These are phyloP conservation scores for Amphipoea lucens DNA, from an alignment of 2,888 invertebrate species.

Conservation along the genomic window DNA sequence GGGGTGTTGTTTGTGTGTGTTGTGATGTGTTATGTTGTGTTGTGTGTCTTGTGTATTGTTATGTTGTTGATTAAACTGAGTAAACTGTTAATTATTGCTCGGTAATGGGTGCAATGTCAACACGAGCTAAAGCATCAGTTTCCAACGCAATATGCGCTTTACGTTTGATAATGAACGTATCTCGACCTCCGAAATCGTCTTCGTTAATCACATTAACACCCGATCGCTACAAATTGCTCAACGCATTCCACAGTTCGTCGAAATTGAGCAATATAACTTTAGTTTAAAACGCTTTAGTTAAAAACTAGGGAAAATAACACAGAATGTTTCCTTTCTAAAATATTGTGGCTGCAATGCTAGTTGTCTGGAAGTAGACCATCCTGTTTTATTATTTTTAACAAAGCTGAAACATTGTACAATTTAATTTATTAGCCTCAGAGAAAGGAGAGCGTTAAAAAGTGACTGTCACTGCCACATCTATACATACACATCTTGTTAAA, in stretches of 20 bases:
- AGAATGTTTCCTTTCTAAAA: conserved; percentile 27
- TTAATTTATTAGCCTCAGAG: conserved; percentile 52
- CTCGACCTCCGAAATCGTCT: conserved; percentile 40
- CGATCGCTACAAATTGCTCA: conserved; percentile 43
- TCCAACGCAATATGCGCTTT: conserved; percentile 12
- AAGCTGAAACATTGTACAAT: conserved; percentile 36
- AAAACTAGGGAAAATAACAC: not conserved
- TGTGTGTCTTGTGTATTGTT: too few species aligned
- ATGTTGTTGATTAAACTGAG: conserved; percentile 1
- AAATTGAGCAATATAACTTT: conserved; percentile 15
- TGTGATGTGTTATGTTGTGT: too few species aligned
- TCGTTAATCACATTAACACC: conserved; percentile 43
- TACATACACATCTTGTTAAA: conserved; percentile 57
- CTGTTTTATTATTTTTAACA: conserved; percentile 32
- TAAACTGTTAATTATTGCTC: conserved; percentile 24
- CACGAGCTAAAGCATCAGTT: conserved; percentile 21
- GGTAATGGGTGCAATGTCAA: conserved; percentile 14
- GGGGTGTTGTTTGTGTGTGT: too few species aligned
- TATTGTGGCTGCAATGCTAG: conserved; percentile 1
- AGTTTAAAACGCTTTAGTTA: not conserved
- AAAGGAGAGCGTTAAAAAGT: conserved; percentile 67
- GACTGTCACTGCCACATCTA: conserved; percentile 57
- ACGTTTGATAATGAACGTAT: conserved; percentile 15
- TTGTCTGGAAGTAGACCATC: conserved; percentile 17
- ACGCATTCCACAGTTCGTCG: conserved; percentile 26